A percentile compares a stretch with the other conserved stretches of the same genome.
These are phyloP conservation scores for Nymphalis polychloros DNA, from an alignment of 2,888 invertebrate genomes.

Conservation along the genomic window DNA sequence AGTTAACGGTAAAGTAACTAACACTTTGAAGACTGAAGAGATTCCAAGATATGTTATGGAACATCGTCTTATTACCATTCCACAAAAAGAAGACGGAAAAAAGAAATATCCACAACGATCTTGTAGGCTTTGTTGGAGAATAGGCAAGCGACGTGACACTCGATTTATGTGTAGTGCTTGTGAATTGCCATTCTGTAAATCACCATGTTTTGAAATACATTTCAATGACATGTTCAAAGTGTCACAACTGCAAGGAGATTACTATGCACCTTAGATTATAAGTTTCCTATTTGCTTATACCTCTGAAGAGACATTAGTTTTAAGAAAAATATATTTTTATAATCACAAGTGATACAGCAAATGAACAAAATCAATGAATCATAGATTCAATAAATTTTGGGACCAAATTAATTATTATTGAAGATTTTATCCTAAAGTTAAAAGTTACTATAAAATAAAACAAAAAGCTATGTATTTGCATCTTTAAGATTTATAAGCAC, in stretches of 20 bases:
- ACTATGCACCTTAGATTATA: constrained; percentile 67
- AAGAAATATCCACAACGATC: constrained; percentile 80
- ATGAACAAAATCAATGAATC: constrained; percentile 45
- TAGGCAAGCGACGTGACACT: constrained; percentile 74
- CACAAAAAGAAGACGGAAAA: constrained; percentile 80
- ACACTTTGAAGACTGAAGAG: constrained; percentile 63
- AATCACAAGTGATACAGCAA: constrained; percentile 43
- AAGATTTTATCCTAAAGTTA: constrained; percentile 31
- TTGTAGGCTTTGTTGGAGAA: constrained; percentile 78
- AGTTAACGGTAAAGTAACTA: constrained; percentile 73
- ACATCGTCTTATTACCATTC: constrained; percentile 75
- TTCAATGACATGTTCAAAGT: constrained; percentile 74
- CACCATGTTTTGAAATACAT: constrained; percentile 77
- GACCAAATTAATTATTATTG: constrained; percentile 47
- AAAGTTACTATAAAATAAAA: constrained; percentile 13
- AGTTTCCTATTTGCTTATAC: constrained; percentile 43
- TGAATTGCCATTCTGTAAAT: constrained; percentile 77
- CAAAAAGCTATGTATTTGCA: constrained; percentile 24
- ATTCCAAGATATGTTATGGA: constrained; percentile 59
- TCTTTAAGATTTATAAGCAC: constrained; percentile 51
- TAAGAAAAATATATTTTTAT: constrained; percentile 42
- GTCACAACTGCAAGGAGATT: constrained; percentile 71
- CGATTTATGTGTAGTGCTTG: constrained; percentile 78
- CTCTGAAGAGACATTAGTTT: constrained; percentile 38
- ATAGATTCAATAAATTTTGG: constrained; percentile 50